Percentiles rank a stretch among this genome's conserved stretches.
These are phyloP conservation scores for Helleia helle DNA, from an alignment of 2,888 invertebrate species.

Conservation along the genomic window DNA sequence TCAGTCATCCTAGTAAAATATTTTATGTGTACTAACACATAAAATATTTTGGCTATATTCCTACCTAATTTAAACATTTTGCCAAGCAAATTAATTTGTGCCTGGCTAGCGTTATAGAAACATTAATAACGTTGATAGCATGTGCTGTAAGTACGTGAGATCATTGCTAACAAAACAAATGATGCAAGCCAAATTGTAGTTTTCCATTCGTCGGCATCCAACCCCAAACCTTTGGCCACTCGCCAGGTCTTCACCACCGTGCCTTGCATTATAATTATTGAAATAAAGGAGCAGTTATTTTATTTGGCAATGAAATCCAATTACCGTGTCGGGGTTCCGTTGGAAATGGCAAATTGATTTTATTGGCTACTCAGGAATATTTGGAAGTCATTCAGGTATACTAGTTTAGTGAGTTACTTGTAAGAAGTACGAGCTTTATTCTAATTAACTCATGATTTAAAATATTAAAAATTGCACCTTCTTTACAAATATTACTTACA, in stretches of 20 bases:
- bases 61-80: too few relatives aligned
- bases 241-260: slow-evolving; percentile 12
- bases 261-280: slow-evolving; percentile 14
- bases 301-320: slow-evolving; percentile 7
- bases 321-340: slow-evolving; percentile 1
- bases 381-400: too few relatives aligned
- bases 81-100: too few relatives aligned
- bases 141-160: slow-evolving; percentile 8
- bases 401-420: too few relatives aligned
- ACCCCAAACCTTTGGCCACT: slow-evolving; percentile 14
- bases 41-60: too few relatives aligned
- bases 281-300: slow-evolving; percentile 13
- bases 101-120: background rate
- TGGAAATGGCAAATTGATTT: background rate
- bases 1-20: too few relatives aligned
- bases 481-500: too few relatives aligned
- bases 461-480: too few relatives aligned
- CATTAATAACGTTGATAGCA: slow-evolving; percentile 3
- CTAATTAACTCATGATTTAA: too few relatives aligned
- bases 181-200: slow-evolving; percentile 16
- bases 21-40: too few relatives aligned
- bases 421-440: too few relatives aligned
- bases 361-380: background rate
- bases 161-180: slow-evolving; percentile 15
- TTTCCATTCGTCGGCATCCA: slow-evolving; percentile 15